Conservation (phyloP, 2,888 invertebrate species). For the Heteropelma amictum region DNA sequence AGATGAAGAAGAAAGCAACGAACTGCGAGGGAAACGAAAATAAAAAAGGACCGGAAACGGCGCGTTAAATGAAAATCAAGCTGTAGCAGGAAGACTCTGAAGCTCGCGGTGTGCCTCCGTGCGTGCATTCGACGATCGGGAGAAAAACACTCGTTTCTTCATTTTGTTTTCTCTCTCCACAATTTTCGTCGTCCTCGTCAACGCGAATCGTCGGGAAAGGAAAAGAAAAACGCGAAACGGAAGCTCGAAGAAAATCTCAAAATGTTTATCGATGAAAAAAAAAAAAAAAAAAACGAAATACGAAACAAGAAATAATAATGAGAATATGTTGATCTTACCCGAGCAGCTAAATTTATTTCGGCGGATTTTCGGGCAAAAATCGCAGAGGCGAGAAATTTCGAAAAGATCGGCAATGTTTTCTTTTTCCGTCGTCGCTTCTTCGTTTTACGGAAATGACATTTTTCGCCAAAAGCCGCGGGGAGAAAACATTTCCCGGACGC, state of each 20-base stretch:
- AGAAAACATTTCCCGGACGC: no score
- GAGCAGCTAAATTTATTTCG: constrained; percentile 1
- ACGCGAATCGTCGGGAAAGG: background rate
- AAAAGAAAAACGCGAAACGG: no score
- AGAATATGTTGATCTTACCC: no score
- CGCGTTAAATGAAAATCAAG: constrained; percentile 31
- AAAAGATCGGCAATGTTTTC: background rate
- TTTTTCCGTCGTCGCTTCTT: no score
- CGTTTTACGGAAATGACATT: no score
- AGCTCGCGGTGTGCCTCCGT: constrained; percentile 14
- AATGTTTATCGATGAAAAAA: constrained; percentile 5
- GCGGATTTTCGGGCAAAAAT: background rate
- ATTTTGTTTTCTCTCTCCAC: background rate
- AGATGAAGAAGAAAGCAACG: constrained; percentile 1
- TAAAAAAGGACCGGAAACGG: constrained; percentile 21
- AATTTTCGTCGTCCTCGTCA: no score
- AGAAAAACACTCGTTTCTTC: background rate
- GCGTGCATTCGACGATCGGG: constrained; percentile 16
- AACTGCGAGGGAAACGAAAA: constrained; percentile 19
- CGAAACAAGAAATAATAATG: no score
- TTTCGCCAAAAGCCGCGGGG: no score
- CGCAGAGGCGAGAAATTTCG: background rate
- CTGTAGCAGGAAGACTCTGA: constrained; percentile 20
- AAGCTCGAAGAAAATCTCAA: background rate
- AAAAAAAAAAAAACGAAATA: no score